Evolutionary conservation across 2,113 vertebrate species (phyloP).

Genomic region (Lophochroa leadbeateri): DNA sequence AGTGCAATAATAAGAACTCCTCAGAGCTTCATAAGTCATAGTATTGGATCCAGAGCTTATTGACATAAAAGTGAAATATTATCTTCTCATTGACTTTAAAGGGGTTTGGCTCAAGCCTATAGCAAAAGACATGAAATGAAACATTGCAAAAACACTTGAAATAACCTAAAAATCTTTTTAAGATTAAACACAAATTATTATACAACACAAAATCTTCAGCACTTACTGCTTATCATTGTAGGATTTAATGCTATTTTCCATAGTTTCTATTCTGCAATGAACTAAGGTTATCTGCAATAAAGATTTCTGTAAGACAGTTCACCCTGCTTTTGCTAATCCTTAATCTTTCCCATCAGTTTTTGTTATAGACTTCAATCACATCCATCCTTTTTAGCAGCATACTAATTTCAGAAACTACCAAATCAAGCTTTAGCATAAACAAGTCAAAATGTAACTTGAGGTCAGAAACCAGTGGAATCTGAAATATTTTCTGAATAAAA

Average conservation of each 20-base stretch:
- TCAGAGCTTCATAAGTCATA: background rate
- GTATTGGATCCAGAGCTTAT: background rate
- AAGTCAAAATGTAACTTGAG: background rate
- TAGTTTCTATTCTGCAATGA: background rate
- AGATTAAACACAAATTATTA: background rate
- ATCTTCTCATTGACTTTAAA: slow-evolving; percentile 7
- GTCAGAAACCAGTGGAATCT: background rate
- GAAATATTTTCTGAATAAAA: background rate
- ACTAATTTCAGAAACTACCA: slow-evolving; percentile 6
- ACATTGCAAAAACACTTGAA: background rate
- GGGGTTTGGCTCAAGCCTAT: background rate
- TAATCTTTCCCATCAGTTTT: background rate
- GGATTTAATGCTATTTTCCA: slow-evolving; percentile 10
- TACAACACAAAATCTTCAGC: background rate
- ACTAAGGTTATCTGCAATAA: background rate
- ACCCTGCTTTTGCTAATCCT: background rate
- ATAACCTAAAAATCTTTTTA: background rate
- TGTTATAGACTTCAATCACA: background rate
- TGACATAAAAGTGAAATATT: slow-evolving; percentile 13
- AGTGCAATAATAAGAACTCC: background rate
- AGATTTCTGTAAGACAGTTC: background rate
- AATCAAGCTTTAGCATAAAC: slow-evolving; percentile 8
- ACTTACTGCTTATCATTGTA: background rate
- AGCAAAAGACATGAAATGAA: background rate
- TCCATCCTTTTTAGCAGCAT: background rate